Percentiles rank a stretch among this genome's conserved stretches.
These are phyloP conservation scores for Limonius californicus DNA, from an alignment of 1,140 invertebrate genomes.

Conservation along the genomic window DNA sequence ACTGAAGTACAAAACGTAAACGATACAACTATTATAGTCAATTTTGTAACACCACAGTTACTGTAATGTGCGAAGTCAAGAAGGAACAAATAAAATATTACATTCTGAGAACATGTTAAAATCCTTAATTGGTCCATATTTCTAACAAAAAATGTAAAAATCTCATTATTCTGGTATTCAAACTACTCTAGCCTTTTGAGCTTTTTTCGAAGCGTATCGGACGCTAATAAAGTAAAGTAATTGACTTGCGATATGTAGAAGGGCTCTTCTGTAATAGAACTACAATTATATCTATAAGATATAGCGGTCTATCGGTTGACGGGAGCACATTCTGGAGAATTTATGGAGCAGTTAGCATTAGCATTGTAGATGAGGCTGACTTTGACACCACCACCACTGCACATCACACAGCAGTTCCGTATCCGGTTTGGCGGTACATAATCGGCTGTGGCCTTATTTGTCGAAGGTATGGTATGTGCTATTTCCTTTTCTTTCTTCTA, in stretches of 20 bases:
- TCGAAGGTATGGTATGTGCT: not conserved
- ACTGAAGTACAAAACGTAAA: too few species aligned
- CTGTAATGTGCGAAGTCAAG: too few species aligned
- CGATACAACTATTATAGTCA: too few species aligned
- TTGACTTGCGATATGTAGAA: constrained; percentile 1
- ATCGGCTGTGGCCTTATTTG: not conserved
- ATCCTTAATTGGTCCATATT: too few species aligned
- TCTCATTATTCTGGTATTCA: too few species aligned
- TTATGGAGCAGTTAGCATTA: constrained; percentile 42
- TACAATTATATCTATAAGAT: not conserved
- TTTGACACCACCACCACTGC: not conserved
- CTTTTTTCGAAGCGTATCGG: too few species aligned
- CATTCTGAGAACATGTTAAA: too few species aligned
- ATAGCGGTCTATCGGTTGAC: constrained; percentile 28
- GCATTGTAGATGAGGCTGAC: constrained; percentile 39
- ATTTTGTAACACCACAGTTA: too few species aligned
- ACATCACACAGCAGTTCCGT: not conserved
- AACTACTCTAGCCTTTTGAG: too few species aligned
- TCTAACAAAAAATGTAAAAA: too few species aligned
- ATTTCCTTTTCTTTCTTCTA: not conserved
- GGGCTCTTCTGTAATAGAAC: not conserved
- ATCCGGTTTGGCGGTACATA: not conserved
- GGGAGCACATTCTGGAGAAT: constrained; percentile 34
- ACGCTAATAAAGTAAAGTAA: not conserved
- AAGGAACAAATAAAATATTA: too few species aligned